Evolutionary conservation across 2,888 invertebrate species (phyloP), one percentile per base, ranked within the genome.

Genomic region (Molorchus minor): DNA sequence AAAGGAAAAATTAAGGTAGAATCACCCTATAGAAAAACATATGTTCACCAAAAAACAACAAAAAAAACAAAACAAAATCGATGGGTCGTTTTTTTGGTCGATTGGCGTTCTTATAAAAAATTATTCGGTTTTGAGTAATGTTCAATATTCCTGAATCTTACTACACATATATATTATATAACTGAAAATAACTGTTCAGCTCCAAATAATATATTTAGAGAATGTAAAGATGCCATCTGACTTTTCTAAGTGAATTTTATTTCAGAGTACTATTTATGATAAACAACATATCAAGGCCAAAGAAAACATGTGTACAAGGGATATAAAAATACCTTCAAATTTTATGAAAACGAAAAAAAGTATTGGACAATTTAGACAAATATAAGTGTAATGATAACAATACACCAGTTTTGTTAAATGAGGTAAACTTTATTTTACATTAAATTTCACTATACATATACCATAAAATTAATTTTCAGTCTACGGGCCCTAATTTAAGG

Each of bases 161-260:
- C 8, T 25, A 5, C 4, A 25, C 8, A 25, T 8, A 5, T 4
- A 5, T 5, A 5, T 5, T 25, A 25, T 25, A 41, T 3, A 17
- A 15, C 20, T 19, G 41, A 41, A 41, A 41, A 41, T 19, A 20
- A 41, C 41, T 41, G 41, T 41, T 41, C 41, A 41, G 20, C 41
- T 41, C 3, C 41, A 41, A 41, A 19, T 41, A 41, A 41, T 41
- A 41, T 41, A n/a, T 41, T 41, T 41, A 41, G 41, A 5, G 19
- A 41, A 17, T 41, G 20, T 41, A 20, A 41, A 41, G 41, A 20
- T 41, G 19, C 19, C 41, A 38, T 16, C 2, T 38, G 15, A 25
- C 25, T 25, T 25, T 25, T 25, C 25, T 25, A 25, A 25, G 25
- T 25, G 25, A 25, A 25, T 25, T 25, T 5, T 25, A 25, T 25